Conservation (phyloP, 2,888 invertebrate species). For the Dinocampus coccinellae region DNA sequence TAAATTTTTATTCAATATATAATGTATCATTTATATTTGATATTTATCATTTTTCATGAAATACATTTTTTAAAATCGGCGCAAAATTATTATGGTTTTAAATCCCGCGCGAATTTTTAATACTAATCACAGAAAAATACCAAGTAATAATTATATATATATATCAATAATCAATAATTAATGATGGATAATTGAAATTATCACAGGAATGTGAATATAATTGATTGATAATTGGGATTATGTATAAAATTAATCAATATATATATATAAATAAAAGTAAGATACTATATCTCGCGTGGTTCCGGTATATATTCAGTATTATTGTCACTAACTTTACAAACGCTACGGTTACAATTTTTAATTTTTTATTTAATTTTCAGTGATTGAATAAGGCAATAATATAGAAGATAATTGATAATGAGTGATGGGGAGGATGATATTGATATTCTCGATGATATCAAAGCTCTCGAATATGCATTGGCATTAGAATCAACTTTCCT, state of each 20-base stretch:
- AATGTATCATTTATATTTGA: no score
- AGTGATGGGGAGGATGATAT: slow-evolving; percentile 46
- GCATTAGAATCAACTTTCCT: slow-evolving; percentile 25
- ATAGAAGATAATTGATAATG: slow-evolving; percentile 3
- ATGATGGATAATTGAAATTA: neutral
- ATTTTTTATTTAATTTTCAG: neutral
- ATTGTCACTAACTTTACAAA: neutral
- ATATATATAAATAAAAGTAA: neutral
- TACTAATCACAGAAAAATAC: neutral
- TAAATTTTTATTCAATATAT: no score
- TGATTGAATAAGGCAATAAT: neutral
- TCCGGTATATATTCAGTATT: neutral
- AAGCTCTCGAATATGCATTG: slow-evolving; percentile 54
- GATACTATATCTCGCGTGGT: neutral
- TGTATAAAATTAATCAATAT: neutral
- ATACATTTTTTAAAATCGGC: neutral
- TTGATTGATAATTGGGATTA: neutral
- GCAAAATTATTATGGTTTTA: no score
- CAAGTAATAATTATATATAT: no score
- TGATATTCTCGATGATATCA: slow-evolving; percentile 56
- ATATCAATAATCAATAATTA: neutral
- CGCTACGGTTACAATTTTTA: no score
- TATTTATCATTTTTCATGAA: no score
- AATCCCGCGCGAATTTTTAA: neutral
- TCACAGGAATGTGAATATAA: neutral